Base-by-base conservation (phyloP, 1,140 invertebrate genomes). In the Aphaenogaster ashmeadi region DNA sequence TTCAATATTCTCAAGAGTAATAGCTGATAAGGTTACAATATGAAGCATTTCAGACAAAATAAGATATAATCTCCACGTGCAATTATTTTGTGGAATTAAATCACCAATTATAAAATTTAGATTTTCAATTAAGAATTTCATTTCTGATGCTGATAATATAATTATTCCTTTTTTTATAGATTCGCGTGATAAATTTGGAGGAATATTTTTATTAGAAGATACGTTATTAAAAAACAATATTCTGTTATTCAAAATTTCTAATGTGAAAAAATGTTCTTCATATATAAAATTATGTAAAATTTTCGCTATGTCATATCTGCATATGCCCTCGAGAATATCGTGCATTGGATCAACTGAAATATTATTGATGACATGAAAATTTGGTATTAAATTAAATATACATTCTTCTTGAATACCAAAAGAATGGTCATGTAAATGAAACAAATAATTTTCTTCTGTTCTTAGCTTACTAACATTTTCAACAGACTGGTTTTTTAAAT, bases 71-170 rank as follows among this genome's bases (percentile, higher is more conserved):
- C 15, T 66, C 36, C 36, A 66, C 52, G 7, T 56, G 15, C 6
- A 41, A n/a, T 66, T 66, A 38, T 66, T 66, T 36, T n/a, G 1
- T 38, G 36, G 62, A 41, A 66, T 66, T 66, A 41, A 66, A n/a
- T 66, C 33, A 38, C 36, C 33, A 38, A 66, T 66, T 66, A 66
- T 38, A 18, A 66, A 38, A 66, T 38, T 38, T 18, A 66, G 0
- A 66, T 56, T 56, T 66, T 66, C 1, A 66, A 66, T 9, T 66
- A 66, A 66, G 7, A 66, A 66, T 41, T 38, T 38, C 62, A 66
- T 66, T 66, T 66, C 62, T 66, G 36, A 66, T 2, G 36, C 62
- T 18, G 36, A 66, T 66, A 66, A 66, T 38, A 66, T 66, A 38
- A 66, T 38, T 15, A 66, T 38, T 66, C 3, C 1, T n/a, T 66